Conservation (phyloP, 2,113 vertebrate genomes). For the Poeciliopsis turrubarensis region DNA sequence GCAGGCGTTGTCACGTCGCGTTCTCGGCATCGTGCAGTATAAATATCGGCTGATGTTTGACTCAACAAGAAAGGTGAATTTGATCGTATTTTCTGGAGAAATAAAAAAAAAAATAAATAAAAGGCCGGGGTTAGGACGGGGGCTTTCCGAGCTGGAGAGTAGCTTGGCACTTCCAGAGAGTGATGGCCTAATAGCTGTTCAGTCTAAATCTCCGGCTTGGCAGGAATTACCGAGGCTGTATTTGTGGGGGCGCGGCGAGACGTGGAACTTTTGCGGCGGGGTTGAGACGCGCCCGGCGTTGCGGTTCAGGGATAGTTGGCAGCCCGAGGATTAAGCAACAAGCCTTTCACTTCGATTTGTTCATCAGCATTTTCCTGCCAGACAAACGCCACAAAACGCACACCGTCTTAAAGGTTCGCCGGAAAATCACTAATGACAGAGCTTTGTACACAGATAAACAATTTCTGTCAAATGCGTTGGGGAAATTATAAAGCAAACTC, state of each 20-base stretch:
- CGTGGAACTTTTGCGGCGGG: slow-evolving; percentile 68
- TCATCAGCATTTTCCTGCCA: slow-evolving; percentile 78
- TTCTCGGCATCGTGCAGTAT: slow-evolving; percentile 31
- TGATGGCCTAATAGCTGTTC: slow-evolving; percentile 69
- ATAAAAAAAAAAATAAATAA: not conserved
- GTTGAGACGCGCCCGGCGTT: slow-evolving; percentile 55
- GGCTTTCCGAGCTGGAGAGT: slow-evolving; percentile 46
- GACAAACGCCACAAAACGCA: slow-evolving; percentile 58
- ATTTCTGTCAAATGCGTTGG: slow-evolving; percentile 78
- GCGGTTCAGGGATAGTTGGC: slow-evolving; percentile 78
- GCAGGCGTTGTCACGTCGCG: slow-evolving; percentile 40
- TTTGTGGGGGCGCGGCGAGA: slow-evolving; percentile 30
- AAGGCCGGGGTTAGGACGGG: slow-evolving; percentile 6
- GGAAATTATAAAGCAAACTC: slow-evolving; percentile 79
- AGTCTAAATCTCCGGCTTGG: slow-evolving; percentile 71
- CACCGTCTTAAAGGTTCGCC: slow-evolving; percentile 64
- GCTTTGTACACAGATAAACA: slow-evolving; percentile 81
- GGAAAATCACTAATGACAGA: slow-evolving; percentile 84
- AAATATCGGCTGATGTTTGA: slow-evolving; percentile 30
- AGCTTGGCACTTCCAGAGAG: slow-evolving; percentile 60
- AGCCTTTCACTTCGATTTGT: slow-evolving; percentile 84
- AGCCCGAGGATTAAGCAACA: slow-evolving; percentile 80
- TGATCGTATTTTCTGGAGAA: not conserved
- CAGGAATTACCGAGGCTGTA: slow-evolving; percentile 74
- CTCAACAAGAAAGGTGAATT: slow-evolving; percentile 27